Conservation (phyloP, 2,888 invertebrate species). For the Lasioglossum oenotherae region DNA sequence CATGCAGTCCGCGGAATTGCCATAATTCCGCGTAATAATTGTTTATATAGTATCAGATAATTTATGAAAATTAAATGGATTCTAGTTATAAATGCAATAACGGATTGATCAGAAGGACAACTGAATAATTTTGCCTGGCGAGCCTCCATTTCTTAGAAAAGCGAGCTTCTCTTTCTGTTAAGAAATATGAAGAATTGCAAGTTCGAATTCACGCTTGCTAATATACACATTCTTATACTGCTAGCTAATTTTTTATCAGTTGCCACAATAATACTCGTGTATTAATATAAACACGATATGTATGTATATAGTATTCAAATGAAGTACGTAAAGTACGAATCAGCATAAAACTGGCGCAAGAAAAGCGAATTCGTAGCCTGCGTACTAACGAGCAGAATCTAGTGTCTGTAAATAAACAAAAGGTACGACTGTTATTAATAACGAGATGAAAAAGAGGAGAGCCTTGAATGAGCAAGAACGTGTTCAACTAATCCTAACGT, state of each 20-base stretch:
- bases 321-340: not conserved
- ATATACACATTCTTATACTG: not conserved
- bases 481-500: not conserved
- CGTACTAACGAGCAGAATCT: not conserved
- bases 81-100: not conserved
- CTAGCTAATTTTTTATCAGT: not conserved
- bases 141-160: not conserved
- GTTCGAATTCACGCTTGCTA: not conserved
- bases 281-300: not conserved
- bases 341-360: not conserved
- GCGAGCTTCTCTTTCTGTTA: not conserved
- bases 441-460: constrained; percentile 28
- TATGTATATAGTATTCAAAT: not conserved
- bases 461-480: not conserved
- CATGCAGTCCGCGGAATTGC: not conserved
- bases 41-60: not conserved
- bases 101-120: not conserved
- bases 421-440: not conserved
- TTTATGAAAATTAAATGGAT: not conserved
- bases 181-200: not conserved
- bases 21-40: not conserved
- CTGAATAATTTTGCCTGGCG: not conserved
- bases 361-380: not conserved
- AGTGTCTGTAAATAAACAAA: not conserved
- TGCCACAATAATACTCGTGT: not conserved